These are phyloP conservation scores for Chiloscyllium plagiosum DNA, from an alignment of 2,113 vertebrate genomes.

Conservation along the genomic window DNA sequence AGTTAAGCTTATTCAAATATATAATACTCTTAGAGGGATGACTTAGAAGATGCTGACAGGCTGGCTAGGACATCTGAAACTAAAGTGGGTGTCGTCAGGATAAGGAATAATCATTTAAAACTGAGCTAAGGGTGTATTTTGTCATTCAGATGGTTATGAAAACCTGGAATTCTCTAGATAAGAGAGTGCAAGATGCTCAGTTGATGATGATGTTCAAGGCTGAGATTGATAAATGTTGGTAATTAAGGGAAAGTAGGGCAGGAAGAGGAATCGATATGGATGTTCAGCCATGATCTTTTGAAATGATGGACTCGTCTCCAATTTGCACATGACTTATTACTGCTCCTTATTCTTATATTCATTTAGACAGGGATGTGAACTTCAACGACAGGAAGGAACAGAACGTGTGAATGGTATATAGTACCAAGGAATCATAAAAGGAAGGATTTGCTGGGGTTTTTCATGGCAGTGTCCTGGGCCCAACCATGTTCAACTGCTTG, in stretches of 20 bases:
- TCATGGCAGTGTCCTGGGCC: too few species aligned
- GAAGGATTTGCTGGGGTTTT: too few species aligned
- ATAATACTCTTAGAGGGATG: neutral
- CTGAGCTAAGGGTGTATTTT: neutral
- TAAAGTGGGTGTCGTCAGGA: neutral
- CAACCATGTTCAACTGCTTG: too few species aligned
- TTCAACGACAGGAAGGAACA: too few species aligned
- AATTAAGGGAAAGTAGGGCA: neutral
- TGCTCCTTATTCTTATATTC: too few species aligned
- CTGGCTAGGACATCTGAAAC: neutral
- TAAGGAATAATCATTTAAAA: neutral
- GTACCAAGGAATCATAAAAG: too few species aligned
- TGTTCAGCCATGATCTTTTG: too few species aligned
- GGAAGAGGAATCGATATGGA: too few species aligned
- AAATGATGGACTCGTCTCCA: too few species aligned
- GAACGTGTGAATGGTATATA: too few species aligned
- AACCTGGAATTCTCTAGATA: neutral
- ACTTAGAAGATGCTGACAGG: neutral
- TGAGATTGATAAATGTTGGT: neutral
- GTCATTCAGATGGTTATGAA: neutral
- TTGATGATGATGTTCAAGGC: neutral
- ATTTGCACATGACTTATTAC: too few species aligned
- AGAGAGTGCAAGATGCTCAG: neutral
- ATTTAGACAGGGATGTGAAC: too few species aligned
- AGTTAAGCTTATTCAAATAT: neutral